Conservation (phyloP, 2,797 vertebrate genomes). For the Phylloscopus collybita region DNA sequence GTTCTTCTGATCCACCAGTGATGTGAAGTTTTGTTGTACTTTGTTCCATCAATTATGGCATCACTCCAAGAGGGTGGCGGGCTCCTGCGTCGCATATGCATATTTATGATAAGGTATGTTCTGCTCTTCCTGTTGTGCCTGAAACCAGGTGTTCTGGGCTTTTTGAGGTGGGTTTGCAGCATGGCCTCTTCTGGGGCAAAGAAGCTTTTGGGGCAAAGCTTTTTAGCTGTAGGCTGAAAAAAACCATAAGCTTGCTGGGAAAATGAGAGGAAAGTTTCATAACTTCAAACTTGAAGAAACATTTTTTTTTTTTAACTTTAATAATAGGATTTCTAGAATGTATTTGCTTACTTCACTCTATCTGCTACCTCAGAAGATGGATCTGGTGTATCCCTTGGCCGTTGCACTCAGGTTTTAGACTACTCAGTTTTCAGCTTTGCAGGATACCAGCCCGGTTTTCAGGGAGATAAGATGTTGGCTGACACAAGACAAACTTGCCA, state of each 20-base stretch:
- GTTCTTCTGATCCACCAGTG: slow-evolving; percentile 39
- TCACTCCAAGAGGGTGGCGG: slow-evolving; percentile 28
- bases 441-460: slow-evolving; percentile 23
- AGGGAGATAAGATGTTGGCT: slow-evolving; percentile 35
- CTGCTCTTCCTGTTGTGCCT: slow-evolving; percentile 8
- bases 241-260: not conserved
- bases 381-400: slow-evolving; percentile 30
- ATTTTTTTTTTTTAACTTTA: not conserved
- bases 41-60: slow-evolving; percentile 40
- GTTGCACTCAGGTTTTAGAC: not conserved
- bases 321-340: not conserved
- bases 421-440: not conserved
- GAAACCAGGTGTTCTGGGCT: slow-evolving; percentile 39
- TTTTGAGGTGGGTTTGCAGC: not conserved
- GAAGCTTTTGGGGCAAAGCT: not conserved
- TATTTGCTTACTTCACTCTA: not conserved
- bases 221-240: not conserved
- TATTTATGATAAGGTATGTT: slow-evolving; percentile 37
- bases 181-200: rapidly evolving
- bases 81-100: not conserved
- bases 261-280: not conserved
- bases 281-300: not conserved
- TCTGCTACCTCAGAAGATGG: slow-evolving; percentile 34
- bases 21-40: slow-evolving; percentile 62
- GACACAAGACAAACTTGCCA: slow-evolving; percentile 46